Evolutionary conservation across 2,888 invertebrate genomes (phyloP), one percentile per base, ranked within the genome.

Genomic region (Diplolepis rosae): DNA sequence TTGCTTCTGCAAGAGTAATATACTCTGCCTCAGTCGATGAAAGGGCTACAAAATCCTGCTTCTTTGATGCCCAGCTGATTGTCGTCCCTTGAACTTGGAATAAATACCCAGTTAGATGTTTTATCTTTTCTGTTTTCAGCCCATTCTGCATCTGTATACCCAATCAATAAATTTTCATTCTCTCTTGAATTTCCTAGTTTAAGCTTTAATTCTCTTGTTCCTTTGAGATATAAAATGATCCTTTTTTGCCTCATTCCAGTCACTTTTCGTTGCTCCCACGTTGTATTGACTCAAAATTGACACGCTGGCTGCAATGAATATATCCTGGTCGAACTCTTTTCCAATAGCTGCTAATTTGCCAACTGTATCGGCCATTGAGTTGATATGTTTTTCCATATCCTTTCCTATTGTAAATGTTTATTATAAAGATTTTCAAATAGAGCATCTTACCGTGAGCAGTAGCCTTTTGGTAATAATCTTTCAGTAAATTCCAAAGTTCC

Each of bases 241-340:
- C 82, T 71, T 70, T n/a, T 80, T 83, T 11, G 79, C 70, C 71
- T 83, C 78, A 15, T 69, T 75, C 80, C 81, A 81, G 73, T 84
- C 82, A 22, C 22, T 71, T 30, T 78, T 50, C 27, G 75, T 75
- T 66, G 83, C 81, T 18, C 69, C 39, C 30, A 71, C 75, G 9
- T 79, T 77, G 18, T 76, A 74, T 73, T 82, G 79, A 65, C 80
- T 78, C 18, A 81, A 73, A 56, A 80, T 80, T 1, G 70, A 65
- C 0, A 79, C 72, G 32, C 75, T 74, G 24, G 32, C 32, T 6
- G 32, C 6, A 32, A 32, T 2, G 11, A 32, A 32, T 32, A 32
- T 32, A 32, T 35, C 35, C 35, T 35, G 9, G 11, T 35, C 11
- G 9, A 35, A 9, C 11, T 35, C 9, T 35, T 35, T 35, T 2